A percentile compares a stretch with the other conserved stretches of the same genome.
Conservation (phyloP, 2,888 invertebrate genomes). For the Cheilosia vernalis region DNA sequence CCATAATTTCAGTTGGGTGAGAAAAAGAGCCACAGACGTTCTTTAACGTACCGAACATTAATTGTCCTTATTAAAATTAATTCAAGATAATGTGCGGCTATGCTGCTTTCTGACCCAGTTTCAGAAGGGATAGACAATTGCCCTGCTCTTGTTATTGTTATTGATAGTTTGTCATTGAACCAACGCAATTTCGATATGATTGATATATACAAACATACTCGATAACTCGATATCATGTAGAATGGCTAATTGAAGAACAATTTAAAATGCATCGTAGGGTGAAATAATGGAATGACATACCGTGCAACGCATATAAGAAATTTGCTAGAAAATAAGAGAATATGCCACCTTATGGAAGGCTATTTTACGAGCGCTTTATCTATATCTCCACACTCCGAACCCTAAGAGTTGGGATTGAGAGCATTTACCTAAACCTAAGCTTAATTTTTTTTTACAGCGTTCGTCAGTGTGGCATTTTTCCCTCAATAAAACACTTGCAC, state of each 20-base stretch:
- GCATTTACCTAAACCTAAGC: no score
- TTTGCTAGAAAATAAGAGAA: no score
- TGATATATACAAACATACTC: neutral
- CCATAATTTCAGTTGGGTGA: no score
- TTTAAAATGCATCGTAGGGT: constrained; percentile 1
- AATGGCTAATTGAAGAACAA: neutral
- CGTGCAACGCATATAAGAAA: neutral
- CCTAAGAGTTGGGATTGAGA: no score
- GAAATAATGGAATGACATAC: neutral
- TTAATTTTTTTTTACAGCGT: no score
- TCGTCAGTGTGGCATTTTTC: no score
- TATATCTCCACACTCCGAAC: no score
- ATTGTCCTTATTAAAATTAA: neutral
- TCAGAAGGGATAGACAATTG: neutral
- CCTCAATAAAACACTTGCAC: no score
- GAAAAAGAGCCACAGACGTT: no score
- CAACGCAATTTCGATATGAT: neutral
- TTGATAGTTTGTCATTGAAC: neutral
- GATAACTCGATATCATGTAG: neutral
- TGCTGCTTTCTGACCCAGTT: constrained; percentile 17
- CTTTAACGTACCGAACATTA: neutral
- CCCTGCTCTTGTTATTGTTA: neutral
- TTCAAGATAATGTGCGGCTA: constrained; percentile 5
- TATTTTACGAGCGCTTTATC: no score
- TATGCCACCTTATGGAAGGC: no score